A percentile compares a stretch with the other conserved stretches of the same genome.
These are phyloP conservation scores for Ephestia elutella DNA, from an alignment of 1,140 invertebrate species.

Conservation along the genomic window DNA sequence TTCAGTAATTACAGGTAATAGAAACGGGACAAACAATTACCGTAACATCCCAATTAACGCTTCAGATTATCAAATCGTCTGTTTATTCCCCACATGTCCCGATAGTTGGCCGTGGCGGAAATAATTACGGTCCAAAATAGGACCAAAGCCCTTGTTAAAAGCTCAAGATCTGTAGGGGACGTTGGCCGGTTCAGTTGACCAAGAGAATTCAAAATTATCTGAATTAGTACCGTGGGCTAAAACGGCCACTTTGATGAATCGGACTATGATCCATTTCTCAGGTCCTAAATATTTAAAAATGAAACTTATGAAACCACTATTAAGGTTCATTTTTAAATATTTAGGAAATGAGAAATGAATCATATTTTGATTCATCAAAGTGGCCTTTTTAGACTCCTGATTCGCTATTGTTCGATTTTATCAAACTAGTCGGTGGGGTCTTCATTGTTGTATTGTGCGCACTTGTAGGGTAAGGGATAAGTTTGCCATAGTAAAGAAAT, in stretches of 20 bases:
- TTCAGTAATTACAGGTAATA: too few species aligned
- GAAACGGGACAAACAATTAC: too few species aligned
- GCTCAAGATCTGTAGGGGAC: constrained; percentile 56
- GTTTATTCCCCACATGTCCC: background rate
- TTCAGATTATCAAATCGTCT: background rate
- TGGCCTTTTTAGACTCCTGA: too few species aligned
- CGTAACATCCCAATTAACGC: too few species aligned
- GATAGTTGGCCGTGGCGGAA: constrained; percentile 44
- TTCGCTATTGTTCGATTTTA: constrained; percentile 44
- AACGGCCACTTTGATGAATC: too few species aligned
- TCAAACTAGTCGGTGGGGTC: background rate
- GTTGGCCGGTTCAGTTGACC: constrained; percentile 51
- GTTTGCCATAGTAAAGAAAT: background rate
- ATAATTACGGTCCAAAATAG: constrained; percentile 63
- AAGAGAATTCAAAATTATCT: constrained; percentile 59
- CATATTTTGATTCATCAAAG: too few species aligned
- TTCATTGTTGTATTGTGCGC: background rate
- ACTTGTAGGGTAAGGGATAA: background rate
- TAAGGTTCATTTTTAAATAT: too few species aligned
- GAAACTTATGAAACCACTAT: too few species aligned
- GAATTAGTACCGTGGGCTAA: constrained; percentile 28
- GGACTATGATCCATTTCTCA: too few species aligned
- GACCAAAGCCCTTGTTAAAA: constrained; percentile 67
- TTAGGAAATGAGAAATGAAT: too few species aligned
- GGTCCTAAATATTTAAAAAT: too few species aligned